Evolutionary conservation across 1,140 invertebrate species (phyloP), one percentile per base, ranked within the genome.

Genomic region (Piezodorus guildinii): DNA sequence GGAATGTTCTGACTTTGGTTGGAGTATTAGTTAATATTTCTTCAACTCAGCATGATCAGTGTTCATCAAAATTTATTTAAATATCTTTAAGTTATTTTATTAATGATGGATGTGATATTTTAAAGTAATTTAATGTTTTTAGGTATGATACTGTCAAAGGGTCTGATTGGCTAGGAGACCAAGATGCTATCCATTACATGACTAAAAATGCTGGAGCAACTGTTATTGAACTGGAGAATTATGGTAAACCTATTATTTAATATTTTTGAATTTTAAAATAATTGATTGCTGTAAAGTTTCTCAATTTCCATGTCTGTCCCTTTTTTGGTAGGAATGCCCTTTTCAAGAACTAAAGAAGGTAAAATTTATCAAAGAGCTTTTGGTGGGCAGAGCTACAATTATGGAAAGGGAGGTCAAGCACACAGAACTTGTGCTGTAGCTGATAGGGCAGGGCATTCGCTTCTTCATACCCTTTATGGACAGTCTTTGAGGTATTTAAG

Each of bases 111-210:
- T 30, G 30, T 9, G 30, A 30, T 39, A 39, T 6, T 39, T 39
- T 12, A 10, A 1, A 39, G 6, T 4, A 10, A 39, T 39, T 39
- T 5, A 10, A 39, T 39, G 34, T 39, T 12, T 10, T 67, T 51
- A 77, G 76, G 77, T 83, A 96, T 75, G 95, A 90, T 74, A 99
- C 96, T 10, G 93, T 99, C 8, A 99, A 99, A 75, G 96, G 96
- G n/a, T 97, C 94, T 52, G 96, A 99, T 82, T 99, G 96, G 96
- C 80, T 98, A 8, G 96, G 96, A 68, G 96, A 98, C 76, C 84
- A 96, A 79, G 93, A 98, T 80, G 95, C 96, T 23, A 98, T 98
- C 71, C 94, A 98, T 75, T 98, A 98, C 75, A 95, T 99, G 92
- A 96, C 95, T 3, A 82, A 87, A 71, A 94, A 99, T 76, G 96